These are phyloP conservation scores for Panagrolaimus sp. DNA, from an alignment of 1,140 invertebrate species.

Conservation along the genomic window DNA sequence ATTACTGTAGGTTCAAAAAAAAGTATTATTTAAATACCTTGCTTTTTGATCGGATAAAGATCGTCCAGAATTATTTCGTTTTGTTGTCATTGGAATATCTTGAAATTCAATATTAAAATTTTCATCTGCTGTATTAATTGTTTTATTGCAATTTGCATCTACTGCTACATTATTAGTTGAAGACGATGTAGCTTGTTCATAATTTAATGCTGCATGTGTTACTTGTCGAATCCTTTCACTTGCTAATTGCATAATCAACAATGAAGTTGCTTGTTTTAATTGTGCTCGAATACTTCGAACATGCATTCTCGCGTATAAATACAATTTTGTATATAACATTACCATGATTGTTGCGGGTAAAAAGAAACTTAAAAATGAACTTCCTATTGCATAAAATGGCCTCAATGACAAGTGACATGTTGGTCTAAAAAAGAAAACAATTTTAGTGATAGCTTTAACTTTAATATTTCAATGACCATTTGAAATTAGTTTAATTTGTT, in stretches of 20 bases:
- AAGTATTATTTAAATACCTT: conserved; percentile 22
- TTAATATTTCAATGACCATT: too few relatives aligned
- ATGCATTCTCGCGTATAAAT: conserved; percentile 91
- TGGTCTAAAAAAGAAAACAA: conserved; percentile 18
- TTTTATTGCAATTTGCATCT: not conserved
- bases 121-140: not conserved
- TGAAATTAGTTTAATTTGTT: too few relatives aligned
- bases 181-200: not conserved
- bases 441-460: too few relatives aligned
- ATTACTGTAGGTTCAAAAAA: too few relatives aligned
- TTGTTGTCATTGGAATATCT: conserved; percentile 38
- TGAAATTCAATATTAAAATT: not conserved
- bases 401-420: conserved; percentile 49
- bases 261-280: conserved; percentile 53
- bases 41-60: conserved; percentile 52
- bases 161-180: not conserved
- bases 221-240: conserved; percentile 53
- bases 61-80: conserved; percentile 1
- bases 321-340: conserved; percentile 81
- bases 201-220: conserved; percentile 13
- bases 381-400: conserved; percentile 79
- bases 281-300: conserved; percentile 78
- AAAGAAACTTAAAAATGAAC: conserved; percentile 93
- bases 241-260: conserved; percentile 55
- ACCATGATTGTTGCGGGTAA: conserved; percentile 90